phyloP scores from a whole-genome alignment of 2,888 invertebrate species.

The Silvanus unidentatus region DNA sequence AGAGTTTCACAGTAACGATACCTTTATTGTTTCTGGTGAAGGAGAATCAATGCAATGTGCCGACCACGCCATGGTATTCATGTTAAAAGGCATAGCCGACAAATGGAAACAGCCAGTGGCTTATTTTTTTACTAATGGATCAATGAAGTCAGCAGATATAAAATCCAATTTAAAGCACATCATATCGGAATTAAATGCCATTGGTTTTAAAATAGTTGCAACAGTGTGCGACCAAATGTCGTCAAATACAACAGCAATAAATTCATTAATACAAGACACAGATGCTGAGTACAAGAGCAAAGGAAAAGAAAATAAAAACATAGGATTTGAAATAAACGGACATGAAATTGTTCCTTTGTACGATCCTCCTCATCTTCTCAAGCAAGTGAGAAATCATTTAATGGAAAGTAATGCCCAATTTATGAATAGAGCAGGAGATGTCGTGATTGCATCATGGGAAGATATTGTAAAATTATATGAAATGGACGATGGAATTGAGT shows the following conservation, averaged over 20 bases:
- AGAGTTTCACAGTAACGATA: too few relatives aligned
- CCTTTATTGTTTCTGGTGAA: too few relatives aligned
- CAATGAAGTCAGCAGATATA: slow-evolving; percentile 10
- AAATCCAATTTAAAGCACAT: background rate
- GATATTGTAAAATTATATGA: slow-evolving; percentile 12
- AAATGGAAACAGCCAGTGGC: slow-evolving; percentile 20
- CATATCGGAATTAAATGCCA: background rate
- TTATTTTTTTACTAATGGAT: slow-evolving; percentile 13
- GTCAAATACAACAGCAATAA: slow-evolving; percentile 14
- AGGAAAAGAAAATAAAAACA: slow-evolving; percentile 1
- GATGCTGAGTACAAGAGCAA: background rate
- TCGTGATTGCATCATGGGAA: slow-evolving; percentile 7
- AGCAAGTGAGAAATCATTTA: background rate
- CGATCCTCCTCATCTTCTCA: background rate
- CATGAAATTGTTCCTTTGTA: background rate
- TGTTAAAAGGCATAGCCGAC: slow-evolving; percentile 9
- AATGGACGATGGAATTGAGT: background rate
- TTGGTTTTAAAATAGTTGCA: slow-evolving; percentile 18
- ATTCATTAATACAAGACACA: slow-evolving; percentile 1
- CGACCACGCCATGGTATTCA: slow-evolving; percentile 7
- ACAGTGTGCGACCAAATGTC: slow-evolving; percentile 22
- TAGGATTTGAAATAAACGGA: background rate
- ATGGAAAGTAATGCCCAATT: too few relatives aligned
- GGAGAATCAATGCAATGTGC: too few relatives aligned
- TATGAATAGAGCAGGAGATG: background rate